phyloP scores from a whole-genome alignment of 2,888 invertebrate genomes.

The Chironomus tentans region DNA sequence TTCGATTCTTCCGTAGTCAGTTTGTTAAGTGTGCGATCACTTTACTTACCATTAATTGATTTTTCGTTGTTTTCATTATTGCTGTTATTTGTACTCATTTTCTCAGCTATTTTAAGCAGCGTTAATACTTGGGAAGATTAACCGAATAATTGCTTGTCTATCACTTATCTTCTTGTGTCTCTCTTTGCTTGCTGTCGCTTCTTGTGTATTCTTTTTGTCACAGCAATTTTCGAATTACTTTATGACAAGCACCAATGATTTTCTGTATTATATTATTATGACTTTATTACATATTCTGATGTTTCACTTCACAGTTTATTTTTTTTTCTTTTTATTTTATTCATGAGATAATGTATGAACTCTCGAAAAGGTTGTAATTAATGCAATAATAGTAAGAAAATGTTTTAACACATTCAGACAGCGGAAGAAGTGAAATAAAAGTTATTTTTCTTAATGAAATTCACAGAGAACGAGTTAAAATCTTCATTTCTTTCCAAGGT shows the following conservation, averaged over 20 bases:
- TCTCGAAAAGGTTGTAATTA: not conserved
- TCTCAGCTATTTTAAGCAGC: not conserved
- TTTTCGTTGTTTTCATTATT: constrained; percentile 20
- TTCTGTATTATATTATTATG: too few relatives aligned
- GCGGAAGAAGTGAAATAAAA: not conserved
- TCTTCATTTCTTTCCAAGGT: not conserved
- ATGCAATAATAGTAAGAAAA: not conserved
- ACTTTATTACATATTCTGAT: not conserved
- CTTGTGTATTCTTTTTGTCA: not conserved
- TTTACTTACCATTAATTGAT: constrained; percentile 21
- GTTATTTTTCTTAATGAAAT: not conserved
- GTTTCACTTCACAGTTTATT: not conserved
- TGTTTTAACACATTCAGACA: not conserved
- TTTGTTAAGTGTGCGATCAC: not conserved
- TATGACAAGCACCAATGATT: too few relatives aligned
- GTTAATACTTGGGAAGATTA: not conserved
- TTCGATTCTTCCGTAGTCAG: not conserved
- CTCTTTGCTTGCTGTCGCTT: not conserved
- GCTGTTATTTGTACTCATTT: constrained; percentile 16
- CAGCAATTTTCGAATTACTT: too few relatives aligned
- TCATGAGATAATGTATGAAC: not conserved
- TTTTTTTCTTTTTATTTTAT: not conserved
- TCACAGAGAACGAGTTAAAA: not conserved
- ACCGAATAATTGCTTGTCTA: not conserved
- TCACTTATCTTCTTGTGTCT: not conserved